These are phyloP conservation scores for Lophius americanus DNA, from an alignment of 2,797 vertebrate genomes.

Conservation along the genomic window DNA sequence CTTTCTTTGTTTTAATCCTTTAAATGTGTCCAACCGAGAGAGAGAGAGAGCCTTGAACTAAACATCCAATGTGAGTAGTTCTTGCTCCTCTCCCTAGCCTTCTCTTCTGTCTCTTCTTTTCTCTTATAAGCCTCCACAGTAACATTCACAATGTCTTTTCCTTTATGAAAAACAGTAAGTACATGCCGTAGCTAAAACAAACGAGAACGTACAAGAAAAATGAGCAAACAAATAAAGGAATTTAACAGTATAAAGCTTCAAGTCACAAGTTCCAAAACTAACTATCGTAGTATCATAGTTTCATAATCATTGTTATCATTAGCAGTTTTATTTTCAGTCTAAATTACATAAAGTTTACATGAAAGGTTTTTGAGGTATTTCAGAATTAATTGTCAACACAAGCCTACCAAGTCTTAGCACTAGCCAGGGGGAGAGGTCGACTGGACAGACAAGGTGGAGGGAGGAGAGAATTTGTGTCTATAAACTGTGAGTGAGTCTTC, in stretches of 20 bases:
- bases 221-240: constrained; percentile 88
- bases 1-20: constrained; percentile 22
- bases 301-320: constrained; percentile 85
- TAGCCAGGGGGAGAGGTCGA: constrained; percentile 79
- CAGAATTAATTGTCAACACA: constrained; percentile 99
- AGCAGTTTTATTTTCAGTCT: constrained; percentile 85
- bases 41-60: constrained; percentile 48
- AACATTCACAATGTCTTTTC: constrained; percentile 97
- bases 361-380: constrained; percentile 99
- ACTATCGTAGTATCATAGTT: constrained; percentile 92
- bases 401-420: constrained; percentile 85
- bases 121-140: constrained; percentile 79
- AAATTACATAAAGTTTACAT: constrained; percentile 99
- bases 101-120: constrained; percentile 70
- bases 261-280: constrained; percentile 99
- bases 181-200: constrained; percentile 84
- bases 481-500: constrained; percentile 67
- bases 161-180: constrained; percentile 82
- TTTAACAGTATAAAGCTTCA: constrained; percentile 99
- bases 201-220: constrained; percentile 78
- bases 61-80: constrained; percentile 58
- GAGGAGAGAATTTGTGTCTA: constrained; percentile 67
- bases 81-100: constrained; percentile 52
- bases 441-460: constrained; percentile 66
- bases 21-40: constrained; percentile 44